phyloP scores from a whole-genome alignment of 2,113 vertebrate species.

The Bos javanicus region DNA sequence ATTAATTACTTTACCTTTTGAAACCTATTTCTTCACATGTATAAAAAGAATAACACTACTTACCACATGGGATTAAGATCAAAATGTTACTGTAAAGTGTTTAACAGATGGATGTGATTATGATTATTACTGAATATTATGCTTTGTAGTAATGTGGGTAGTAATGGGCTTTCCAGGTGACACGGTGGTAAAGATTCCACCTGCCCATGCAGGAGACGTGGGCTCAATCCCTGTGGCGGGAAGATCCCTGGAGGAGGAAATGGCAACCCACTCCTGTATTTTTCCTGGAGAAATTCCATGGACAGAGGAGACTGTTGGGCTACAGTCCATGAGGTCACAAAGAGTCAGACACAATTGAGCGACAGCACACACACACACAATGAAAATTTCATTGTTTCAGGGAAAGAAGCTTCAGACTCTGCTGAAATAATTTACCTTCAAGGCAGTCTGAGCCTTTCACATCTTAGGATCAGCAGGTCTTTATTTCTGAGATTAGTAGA shows the following conservation, averaged over 20 bases:
- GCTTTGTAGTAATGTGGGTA: neutral
- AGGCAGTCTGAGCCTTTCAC: neutral
- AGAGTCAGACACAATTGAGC: neutral
- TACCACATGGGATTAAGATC: neutral
- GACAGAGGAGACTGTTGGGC: neutral
- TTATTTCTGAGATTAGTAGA: neutral
- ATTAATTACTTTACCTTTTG: neutral
- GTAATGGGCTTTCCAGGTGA: neutral
- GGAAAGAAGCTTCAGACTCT: neutral
- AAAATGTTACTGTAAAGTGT: neutral
- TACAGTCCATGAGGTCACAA: neutral
- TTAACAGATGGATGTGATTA: neutral
- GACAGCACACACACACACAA: neutral
- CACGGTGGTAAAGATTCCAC: neutral
- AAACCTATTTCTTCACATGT: neutral
- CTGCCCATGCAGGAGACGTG: neutral
- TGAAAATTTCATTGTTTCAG: neutral
- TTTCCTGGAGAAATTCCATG: neutral
- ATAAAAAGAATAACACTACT: neutral
- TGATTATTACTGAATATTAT: neutral
- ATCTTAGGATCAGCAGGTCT: neutral
- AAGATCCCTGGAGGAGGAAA: neutral
- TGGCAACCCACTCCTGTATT: neutral
- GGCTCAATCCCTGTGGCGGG: neutral
- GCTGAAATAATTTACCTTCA: neutral